These are phyloP conservation scores for Apeira syringaria DNA, from an alignment of 2,888 invertebrate genomes.

Conservation along the genomic window DNA sequence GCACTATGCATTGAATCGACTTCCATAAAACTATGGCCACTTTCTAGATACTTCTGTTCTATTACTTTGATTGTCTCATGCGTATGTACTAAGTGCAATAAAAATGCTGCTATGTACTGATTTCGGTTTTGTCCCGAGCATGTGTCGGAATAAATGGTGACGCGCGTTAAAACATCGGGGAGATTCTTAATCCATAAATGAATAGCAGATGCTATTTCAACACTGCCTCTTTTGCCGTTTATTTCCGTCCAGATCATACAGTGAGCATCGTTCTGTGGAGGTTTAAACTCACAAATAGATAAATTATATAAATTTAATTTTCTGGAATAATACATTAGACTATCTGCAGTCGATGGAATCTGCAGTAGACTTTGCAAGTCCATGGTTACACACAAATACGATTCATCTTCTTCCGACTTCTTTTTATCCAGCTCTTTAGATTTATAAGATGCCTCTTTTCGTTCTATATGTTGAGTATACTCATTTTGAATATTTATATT, in stretches of 20 bases:
- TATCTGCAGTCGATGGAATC: background rate
- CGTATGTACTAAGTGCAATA: background rate
- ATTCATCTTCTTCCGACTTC: background rate
- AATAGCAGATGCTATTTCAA: background rate
- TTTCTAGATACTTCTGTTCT: background rate
- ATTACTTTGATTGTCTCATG: background rate
- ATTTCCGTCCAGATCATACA: background rate
- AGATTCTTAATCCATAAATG: background rate
- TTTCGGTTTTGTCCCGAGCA: slow-evolving; percentile 1
- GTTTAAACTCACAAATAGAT: background rate
- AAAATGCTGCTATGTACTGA: background rate
- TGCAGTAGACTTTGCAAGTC: background rate
- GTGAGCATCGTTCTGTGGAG: background rate
- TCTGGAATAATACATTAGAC: background rate
- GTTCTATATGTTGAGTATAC: no score
- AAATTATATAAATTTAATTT: background rate
- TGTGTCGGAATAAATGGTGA: slow-evolving; percentile 1
- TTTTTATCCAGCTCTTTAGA: background rate
- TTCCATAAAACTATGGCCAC: slow-evolving; percentile 2
- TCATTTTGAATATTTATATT: no score
- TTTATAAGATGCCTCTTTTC: background rate
- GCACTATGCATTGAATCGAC: background rate
- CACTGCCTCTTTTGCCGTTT: slow-evolving; percentile 14
- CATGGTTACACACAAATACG: background rate
- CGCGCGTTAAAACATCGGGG: background rate